Base-by-base conservation (phyloP, 1,140 invertebrate genomes). In the Ostrea denselamellosa region DNA sequence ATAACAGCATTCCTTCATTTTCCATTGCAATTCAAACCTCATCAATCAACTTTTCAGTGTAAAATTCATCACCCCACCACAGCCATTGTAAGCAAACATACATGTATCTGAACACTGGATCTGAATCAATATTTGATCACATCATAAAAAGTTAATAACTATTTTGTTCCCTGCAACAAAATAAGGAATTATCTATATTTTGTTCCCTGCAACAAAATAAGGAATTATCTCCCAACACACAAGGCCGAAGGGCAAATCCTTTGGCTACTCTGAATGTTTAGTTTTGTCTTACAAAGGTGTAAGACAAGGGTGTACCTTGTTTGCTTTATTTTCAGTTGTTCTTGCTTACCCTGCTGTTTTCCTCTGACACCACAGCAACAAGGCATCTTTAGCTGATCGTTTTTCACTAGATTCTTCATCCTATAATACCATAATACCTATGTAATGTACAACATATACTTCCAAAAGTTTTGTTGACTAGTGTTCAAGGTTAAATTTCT, bases 381-480 rank as follows among this genome's bases (percentile, higher is more conserved):
- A 95, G 5, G 99, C 99, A 96, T 99, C 99, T 96, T 99, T 99
- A 86, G 99, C 99, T 7, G 98, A 99, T 89, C 95, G 99, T 96
- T 99, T 99, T 95, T 99, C 99, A 90, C 98, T 98, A 90, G 97
- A 98, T 95, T 99, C 98, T 95, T 99, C 98, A 95, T 99, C 98
- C 97, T 98, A 93, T 7, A 54, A 53, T 0, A 83, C 10, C n/a
- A 83, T 22, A 83, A 83, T 52, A n/a, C 9, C 22, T 53, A 81
- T 3, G 44, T n/a, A 52, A 83, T 28, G 10, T 17, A 12, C 17
- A 19, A n/a, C 56, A 62, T 8, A 19, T 2, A 62, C 2, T 62
- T 62, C 19, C n/a, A 62, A 62, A 62, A 62, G 17, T n/a, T 3
- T 83, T 53, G n/a, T 52, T 53, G 17, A 83, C 81, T n/a, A 19